Percentiles rank a stretch among this genome's conserved stretches.
phyloP scores from a whole-genome alignment of 2,113 vertebrate species.

The Daubentonia madagascariensis region DNA sequence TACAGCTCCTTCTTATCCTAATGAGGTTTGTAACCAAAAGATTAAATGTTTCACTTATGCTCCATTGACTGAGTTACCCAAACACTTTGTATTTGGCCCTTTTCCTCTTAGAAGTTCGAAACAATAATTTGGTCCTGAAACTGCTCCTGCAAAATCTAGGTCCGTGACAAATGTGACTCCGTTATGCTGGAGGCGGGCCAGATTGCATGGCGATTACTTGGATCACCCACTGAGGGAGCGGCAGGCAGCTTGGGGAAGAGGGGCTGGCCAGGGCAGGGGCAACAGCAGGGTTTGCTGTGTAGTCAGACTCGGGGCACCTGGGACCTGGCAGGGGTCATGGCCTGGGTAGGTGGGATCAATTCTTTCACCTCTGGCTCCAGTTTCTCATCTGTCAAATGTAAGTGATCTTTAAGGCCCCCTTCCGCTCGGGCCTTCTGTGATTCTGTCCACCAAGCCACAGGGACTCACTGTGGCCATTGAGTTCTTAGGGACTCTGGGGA shows the following conservation, averaged over 20 bases:
- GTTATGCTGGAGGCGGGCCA: neutral
- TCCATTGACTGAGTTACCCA: neutral
- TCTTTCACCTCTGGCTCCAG: neutral
- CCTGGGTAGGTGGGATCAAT: neutral
- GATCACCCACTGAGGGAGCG: accelerated
- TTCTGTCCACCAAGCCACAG: neutral
- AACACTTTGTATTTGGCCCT: neutral
- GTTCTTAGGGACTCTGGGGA: neutral
- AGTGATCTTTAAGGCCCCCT: neutral
- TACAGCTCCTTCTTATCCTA: neutral
- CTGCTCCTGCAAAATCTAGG: neutral
- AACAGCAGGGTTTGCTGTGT: neutral
- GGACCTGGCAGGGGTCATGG: neutral
- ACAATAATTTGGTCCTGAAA: slow-evolving; percentile 3
- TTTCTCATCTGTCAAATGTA: neutral
- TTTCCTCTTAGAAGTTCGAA: slow-evolving; percentile 28
- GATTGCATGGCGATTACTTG: accelerated
- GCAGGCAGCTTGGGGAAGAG: neutral
- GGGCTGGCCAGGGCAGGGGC: neutral
- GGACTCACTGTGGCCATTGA: neutral
- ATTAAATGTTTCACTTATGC: neutral
- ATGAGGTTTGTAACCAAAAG: neutral
- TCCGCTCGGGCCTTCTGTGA: neutral
- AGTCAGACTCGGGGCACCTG: neutral
- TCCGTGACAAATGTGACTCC: neutral